phyloP scores from a whole-genome alignment of 2,797 vertebrate species.

The Spondyliosoma cantharus region DNA sequence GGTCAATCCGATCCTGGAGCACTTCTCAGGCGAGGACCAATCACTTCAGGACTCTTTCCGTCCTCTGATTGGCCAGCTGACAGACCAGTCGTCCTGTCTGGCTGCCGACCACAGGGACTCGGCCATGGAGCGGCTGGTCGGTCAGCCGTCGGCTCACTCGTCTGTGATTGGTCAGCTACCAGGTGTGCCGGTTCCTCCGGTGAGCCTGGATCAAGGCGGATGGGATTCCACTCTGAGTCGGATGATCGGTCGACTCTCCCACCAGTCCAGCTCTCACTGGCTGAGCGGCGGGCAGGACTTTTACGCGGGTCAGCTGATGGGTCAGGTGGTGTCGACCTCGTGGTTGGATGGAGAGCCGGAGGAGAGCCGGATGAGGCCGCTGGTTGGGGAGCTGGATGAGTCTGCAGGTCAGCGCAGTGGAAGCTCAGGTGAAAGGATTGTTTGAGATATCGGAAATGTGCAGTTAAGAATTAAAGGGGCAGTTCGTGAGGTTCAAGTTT shows the following conservation, averaged over 20 bases:
- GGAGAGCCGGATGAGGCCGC: constrained; percentile 64
- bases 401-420: constrained; percentile 56
- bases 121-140: constrained; percentile 58
- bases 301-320: constrained; percentile 30
- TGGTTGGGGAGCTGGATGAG: constrained; percentile 70
- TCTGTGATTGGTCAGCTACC: constrained; percentile 62
- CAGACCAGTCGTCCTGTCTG: constrained; percentile 63
- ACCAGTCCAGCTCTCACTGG: constrained; percentile 46
- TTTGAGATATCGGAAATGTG: rapidly evolving
- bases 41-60: constrained; percentile 64
- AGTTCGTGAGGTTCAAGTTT: no score
- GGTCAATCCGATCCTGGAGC: constrained; percentile 12
- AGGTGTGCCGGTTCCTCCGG: not conserved
- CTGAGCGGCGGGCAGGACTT: constrained; percentile 48
- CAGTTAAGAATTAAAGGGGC: not conserved
- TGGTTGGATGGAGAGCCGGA: constrained; percentile 60
- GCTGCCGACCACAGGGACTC: constrained; percentile 36
- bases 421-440: constrained; percentile 61
- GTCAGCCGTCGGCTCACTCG: constrained; percentile 70
- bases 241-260: constrained; percentile 66
- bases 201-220: constrained; percentile 28
- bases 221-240: constrained; percentile 71
- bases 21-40: constrained; percentile 16
- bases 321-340: not conserved
- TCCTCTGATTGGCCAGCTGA: constrained; percentile 68